Base-by-base conservation (phyloP, 1,140 invertebrate genomes). In the Holcopasites calliopsidis region DNA sequence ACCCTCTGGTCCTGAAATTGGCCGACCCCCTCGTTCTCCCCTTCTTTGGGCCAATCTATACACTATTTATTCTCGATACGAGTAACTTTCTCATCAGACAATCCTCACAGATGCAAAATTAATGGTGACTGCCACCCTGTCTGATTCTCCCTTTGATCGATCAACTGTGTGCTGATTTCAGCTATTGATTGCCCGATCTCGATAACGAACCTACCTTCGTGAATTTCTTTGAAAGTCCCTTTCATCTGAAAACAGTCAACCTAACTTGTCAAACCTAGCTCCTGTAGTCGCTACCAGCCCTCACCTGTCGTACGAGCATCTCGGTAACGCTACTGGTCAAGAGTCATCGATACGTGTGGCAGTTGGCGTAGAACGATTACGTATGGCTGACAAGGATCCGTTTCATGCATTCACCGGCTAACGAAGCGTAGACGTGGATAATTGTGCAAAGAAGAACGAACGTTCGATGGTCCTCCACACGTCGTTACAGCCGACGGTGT, bases 401-500 rank as follows among this genome's bases (percentile, higher is more conserved):
- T 86, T 80, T 70, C 47, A 54, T 10, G 76, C 68, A 70, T 80
- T 77, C 21, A 61, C 47, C 28, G 57, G 50, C 61, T 84, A 84
- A 87, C 79, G 79, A 78, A 79, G 60, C 72, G 76, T 76, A 69
- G 76, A 81, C 72, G 64, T 66, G 80, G 70, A 74, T 88, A 87
- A 90, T 89, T 87, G 83, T 61, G 55, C 68, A 52, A 31, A 28
- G 31, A 23, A 8, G 47, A 64, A 5, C 35, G 23, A 47, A 18
- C 5, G 21, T 64, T 44, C 57, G 76, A 58, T 82, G 76, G 66
- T 75, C 69, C 82, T 83, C 75, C 28, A 26, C 79, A 69, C 62
- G 82, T 84, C 85, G 84, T 82, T 85, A 80, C 76, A 62, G 55
- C 62, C 10, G 18, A 38, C 16, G 76, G 87, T 88, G 75, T 88